Percentiles rank a stretch among this genome's conserved stretches.
Conservation (phyloP, 2,888 invertebrate genomes). For the Acleris emargana region DNA sequence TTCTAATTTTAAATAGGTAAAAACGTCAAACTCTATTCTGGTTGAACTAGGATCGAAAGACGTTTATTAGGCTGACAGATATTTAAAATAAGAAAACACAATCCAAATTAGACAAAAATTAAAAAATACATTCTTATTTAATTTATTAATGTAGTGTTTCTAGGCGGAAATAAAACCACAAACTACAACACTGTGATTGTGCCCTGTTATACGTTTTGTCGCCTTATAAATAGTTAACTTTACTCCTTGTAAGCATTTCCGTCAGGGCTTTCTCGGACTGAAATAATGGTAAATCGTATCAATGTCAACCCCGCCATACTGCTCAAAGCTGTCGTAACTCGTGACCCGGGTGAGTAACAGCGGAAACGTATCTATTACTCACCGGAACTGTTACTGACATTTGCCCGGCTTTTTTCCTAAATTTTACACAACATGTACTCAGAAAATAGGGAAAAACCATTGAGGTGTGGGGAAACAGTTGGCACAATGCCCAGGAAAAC, state of each 20-base stretch:
- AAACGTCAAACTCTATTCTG: too few relatives aligned
- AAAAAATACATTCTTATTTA: too few relatives aligned
- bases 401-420: slow-evolving; percentile 30
- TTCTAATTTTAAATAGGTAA: too few relatives aligned
- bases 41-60: too few relatives aligned
- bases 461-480: slow-evolving; percentile 6
- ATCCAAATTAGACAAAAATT: too few relatives aligned
- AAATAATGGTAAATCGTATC: slow-evolving; percentile 18
- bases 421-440: slow-evolving; percentile 31
- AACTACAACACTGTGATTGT: too few relatives aligned
- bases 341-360: slow-evolving; percentile 21
- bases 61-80: too few relatives aligned
- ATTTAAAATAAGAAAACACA: too few relatives aligned
- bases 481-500: not conserved
- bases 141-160: too few relatives aligned
- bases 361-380: slow-evolving; percentile 31
- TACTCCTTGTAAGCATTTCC: not conserved
- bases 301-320: slow-evolving; percentile 2
- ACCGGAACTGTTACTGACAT: slow-evolving; percentile 28
- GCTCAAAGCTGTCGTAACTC: slow-evolving; percentile 18
- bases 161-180: not conserved
- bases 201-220: not conserved
- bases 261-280: not conserved
- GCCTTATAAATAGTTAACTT: not conserved
- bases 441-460: slow-evolving; percentile 23